Base-by-base conservation (phyloP, 1,140 invertebrate species). In the Tachypleus tridentatus region DNA sequence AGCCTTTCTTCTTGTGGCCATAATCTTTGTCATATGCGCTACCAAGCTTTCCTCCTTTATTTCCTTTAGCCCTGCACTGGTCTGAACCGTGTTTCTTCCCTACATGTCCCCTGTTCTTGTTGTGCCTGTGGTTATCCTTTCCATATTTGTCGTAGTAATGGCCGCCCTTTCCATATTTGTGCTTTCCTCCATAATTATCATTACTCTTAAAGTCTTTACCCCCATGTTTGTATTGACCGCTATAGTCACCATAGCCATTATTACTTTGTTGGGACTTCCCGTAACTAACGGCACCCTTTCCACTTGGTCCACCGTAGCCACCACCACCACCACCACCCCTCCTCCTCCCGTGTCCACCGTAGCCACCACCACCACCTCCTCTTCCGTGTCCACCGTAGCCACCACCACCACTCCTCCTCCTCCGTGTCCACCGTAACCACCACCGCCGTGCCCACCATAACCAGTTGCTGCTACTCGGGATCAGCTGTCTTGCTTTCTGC, bases 1-100 rank as follows among this genome's bases (percentile, higher is more conserved):
- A 69, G 8, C 68, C 69, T 48, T 62, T 47, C 4, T 51, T 56
- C 54, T 61, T 64, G 8, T 47, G 29, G 8, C 64, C 64, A 29
- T 64, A 51, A 6, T 65, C 54, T 6, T 49, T n/a, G 61, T 11
- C 65, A 54, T 51, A 47, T 5, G 29, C 10, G 49, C 9, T 64
- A 11, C 58, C 58, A 48, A 51, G 11, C 1, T 65, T 65, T 29
- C 64, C 64, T 9, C 60, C 57, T 48, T 67, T 61, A 4, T 63
- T 56, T 50, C 61, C 61, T 11, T 67, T 56, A 3, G 49, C 57
- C 29, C 66, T 58, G n/a, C 62, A 59, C 29, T 62, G 47, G 11
- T 57, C 11, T 10, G 57, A 47, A 6, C 57, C 65, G 52, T 65
- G 49, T 49, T 67, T 56, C 8, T 61, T 61, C 4, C 57, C 52